Evolutionary conservation across 2,888 invertebrate species (phyloP).

Genomic region (Callinectes sapidus): DNA sequence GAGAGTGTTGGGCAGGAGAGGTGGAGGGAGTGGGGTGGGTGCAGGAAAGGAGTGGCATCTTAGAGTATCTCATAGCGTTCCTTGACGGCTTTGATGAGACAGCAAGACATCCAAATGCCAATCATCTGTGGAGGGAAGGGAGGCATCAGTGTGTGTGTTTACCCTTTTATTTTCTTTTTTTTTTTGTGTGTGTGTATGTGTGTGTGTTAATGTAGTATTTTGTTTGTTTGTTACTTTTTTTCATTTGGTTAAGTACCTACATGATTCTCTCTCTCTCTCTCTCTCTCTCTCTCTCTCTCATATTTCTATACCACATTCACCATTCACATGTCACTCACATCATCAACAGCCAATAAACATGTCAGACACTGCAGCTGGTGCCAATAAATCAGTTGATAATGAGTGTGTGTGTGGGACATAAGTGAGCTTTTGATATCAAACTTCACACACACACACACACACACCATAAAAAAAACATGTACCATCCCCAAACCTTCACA

Average conservation of each 20-base stretch:
- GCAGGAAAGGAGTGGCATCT: neutral
- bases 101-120: slow-evolving; percentile 67
- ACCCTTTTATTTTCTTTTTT: too few relatives aligned
- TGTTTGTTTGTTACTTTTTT: neutral
- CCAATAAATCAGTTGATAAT: neutral
- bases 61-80: slow-evolving; percentile 65
- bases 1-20: neutral
- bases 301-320: too few relatives aligned
- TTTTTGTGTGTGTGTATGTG: neutral
- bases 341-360: too few relatives aligned
- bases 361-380: too few relatives aligned
- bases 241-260: neutral
- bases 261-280: neutral
- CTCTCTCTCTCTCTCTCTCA: neutral
- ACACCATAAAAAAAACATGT: too few relatives aligned
- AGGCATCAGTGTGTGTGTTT: neutral
- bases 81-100: slow-evolving; percentile 62
- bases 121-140: slow-evolving; percentile 44
- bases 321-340: too few relatives aligned
- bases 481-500: too few relatives aligned
- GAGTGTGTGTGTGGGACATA: too few relatives aligned
- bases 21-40: neutral
- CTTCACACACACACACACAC: too few relatives aligned
- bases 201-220: neutral
- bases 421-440: too few relatives aligned